These are phyloP conservation scores for Chironomus tentans DNA, from an alignment of 2,888 invertebrate genomes.

Conservation along the genomic window DNA sequence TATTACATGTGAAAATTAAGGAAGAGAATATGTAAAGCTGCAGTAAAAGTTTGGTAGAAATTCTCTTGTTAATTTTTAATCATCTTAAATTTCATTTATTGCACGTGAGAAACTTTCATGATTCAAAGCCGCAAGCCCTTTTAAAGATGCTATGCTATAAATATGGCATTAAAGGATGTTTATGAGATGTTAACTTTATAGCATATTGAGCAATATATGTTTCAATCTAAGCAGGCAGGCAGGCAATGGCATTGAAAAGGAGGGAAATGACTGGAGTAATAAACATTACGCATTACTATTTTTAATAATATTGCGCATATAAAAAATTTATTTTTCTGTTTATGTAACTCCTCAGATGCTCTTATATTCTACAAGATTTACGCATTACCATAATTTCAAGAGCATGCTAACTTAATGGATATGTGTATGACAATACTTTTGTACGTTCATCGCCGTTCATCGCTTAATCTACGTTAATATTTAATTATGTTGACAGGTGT, in stretches of 20 bases:
- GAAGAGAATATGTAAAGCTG: no score
- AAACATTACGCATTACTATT: not conserved
- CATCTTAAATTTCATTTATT: no score
- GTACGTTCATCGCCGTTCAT: not conserved
- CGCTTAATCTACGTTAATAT: constrained; percentile 8
- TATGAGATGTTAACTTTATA: constrained; percentile 24
- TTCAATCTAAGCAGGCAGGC: no score
- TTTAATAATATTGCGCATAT: not conserved
- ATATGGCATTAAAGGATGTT: constrained; percentile 16
- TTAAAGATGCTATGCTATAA: not conserved
- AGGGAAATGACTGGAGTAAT: not conserved
- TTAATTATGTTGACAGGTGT: constrained; percentile 23
- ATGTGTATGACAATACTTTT: not conserved
- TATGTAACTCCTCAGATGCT: not conserved
- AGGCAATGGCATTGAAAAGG: not conserved
- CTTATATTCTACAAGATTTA: constrained; percentile 12
- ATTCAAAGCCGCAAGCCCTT: no score
- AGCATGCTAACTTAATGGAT: not conserved
- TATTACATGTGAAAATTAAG: no score
- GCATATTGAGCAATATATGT: not conserved
- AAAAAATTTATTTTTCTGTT: not conserved
- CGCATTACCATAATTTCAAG: constrained; percentile 13
- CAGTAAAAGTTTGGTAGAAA: no score
- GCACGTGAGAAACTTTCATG: not conserved
- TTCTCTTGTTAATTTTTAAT: no score